These are phyloP conservation scores for Eurypyga helias DNA, from an alignment of 2,113 vertebrate genomes.

Conservation along the genomic window DNA sequence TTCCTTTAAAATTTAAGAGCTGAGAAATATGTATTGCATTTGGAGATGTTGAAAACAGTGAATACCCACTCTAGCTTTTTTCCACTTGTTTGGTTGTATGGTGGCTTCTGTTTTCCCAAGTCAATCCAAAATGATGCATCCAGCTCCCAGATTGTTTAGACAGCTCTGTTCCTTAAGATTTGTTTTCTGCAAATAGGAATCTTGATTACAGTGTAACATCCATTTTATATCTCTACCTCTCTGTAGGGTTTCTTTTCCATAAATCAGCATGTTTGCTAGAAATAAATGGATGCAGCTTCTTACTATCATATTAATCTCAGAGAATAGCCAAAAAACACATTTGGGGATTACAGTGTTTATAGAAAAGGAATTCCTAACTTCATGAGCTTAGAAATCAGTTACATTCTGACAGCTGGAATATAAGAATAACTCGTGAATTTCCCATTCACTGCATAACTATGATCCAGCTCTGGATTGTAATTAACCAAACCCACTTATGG, in stretches of 20 bases:
- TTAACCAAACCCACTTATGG: neutral
- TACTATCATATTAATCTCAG: neutral
- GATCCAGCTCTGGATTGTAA: neutral
- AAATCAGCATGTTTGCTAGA: neutral
- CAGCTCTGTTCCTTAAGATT: neutral
- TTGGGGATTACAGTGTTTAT: neutral
- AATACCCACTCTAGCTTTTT: neutral
- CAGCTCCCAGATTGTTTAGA: neutral
- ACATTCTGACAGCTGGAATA: neutral
- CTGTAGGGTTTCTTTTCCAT: neutral
- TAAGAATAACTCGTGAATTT: neutral
- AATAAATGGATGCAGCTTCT: neutral
- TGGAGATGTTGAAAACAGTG: neutral
- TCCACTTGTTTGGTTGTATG: neutral
- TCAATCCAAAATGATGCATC: neutral
- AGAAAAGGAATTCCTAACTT: neutral
- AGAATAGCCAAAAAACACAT: neutral
- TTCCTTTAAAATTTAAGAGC: neutral
- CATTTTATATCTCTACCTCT: neutral
- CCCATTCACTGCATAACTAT: neutral
- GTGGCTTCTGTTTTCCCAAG: neutral
- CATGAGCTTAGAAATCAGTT: neutral
- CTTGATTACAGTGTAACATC: neutral
- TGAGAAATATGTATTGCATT: neutral
- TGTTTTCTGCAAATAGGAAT: neutral